Evolutionary conservation across 2,797 vertebrate species (phyloP).

Genomic region (Platyrinchus mystaceus): DNA sequence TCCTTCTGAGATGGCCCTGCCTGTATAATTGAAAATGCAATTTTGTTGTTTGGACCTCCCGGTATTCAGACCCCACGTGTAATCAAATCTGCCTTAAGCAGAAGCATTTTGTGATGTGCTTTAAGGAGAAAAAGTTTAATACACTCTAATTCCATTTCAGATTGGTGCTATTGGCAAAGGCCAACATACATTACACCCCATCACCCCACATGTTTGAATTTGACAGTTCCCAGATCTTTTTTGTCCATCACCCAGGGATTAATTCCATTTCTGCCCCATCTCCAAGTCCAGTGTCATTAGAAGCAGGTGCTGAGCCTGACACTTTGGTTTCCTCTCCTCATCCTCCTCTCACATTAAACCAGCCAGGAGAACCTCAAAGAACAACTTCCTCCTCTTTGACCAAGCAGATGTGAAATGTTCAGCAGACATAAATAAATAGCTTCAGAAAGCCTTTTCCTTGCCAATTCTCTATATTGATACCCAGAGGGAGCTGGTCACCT

Average conservation of each 20-base stretch:
- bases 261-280: conserved; percentile 5
- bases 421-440: not conserved
- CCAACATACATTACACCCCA: not conserved
- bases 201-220: not conserved
- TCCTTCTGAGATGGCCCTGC: not conserved
- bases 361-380: not conserved
- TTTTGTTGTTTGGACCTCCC: conserved; percentile 28
- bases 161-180: conserved; percentile 20
- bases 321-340: not conserved
- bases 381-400: not conserved
- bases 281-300: not conserved
- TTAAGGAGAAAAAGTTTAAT: not conserved
- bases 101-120: conserved; percentile 41
- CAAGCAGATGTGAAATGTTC: not conserved
- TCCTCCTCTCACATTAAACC: not conserved
- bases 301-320: not conserved
- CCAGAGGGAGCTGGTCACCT: not conserved
- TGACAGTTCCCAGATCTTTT: not conserved
- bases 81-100: conserved; percentile 49
- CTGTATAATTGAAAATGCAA: conserved; percentile 34
- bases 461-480: not conserved
- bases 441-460: not conserved
- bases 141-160: conserved; percentile 38
- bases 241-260: conserved; percentile 1
- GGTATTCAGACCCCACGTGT: conserved; percentile 20